Base-by-base conservation (phyloP, 1,140 invertebrate genomes). In the Stenopsyche tienmushanensis region DNA sequence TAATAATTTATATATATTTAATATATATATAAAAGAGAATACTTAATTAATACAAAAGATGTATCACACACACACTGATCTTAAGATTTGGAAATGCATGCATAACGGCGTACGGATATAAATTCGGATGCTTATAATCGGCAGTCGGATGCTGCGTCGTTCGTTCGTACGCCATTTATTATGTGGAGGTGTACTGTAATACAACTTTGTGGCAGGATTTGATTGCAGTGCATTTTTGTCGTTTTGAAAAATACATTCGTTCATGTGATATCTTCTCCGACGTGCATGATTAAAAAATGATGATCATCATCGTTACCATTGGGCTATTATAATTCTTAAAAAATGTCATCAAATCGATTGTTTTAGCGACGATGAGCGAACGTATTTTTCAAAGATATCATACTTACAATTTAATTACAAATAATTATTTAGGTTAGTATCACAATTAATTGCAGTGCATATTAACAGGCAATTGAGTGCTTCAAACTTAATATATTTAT, bases 401-500 rank as follows among this genome's bases (percentile, higher is more conserved):
- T 64, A 13, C 63, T 65, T 65, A 65, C 26, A 66, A 59, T 62
- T 57, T 64, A 62, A 23, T 64, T 62, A 57, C 45, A 25, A 17
- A 64, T 67, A 24, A 57, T 67, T 66, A 44, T 41, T 70, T 70
- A 70, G 68, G 68, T 70, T 70, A 70, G 65, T 70, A 70, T 70
- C 69, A 70, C 69, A 70, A 70, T 70, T 70, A 70, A 70, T 70
- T 70, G 69, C 69, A 70, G 69, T 70, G 69, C 69, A 67, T 70
- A 70, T 66, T 64, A 70, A 70, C 69, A 70, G 69, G 69, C 69
- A 66, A 65, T 66, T 70, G 54, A 65, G 69, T 70, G 69, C 69
- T 70, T 54, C 45, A 24, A 70, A 67, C 64, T 70, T 64, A 70
- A 62, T 62, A 23, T 39, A 41, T 62, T 60, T 34, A 57, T 25